phyloP scores from a whole-genome alignment of 2,797 vertebrate species.

The Spondyliosoma cantharus region DNA sequence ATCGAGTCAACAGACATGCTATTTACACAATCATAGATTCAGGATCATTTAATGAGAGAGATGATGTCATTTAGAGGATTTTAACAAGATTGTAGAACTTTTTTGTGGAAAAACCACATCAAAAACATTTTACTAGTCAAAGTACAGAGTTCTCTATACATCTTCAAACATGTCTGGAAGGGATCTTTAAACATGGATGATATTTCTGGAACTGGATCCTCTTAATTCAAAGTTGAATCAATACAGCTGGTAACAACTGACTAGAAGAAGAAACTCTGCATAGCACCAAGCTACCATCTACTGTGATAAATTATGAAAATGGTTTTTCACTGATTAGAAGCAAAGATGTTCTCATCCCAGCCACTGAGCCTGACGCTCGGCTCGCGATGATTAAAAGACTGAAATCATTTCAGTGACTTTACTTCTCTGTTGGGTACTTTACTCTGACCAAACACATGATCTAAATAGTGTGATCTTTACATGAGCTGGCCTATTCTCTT shows the following conservation, averaged over 20 bases:
- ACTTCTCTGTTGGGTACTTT: conserved; percentile 14
- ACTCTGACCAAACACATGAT: conserved; percentile 31
- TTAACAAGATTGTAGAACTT: too few relatives aligned
- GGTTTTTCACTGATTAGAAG: conserved; percentile 23
- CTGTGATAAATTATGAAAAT: conserved; percentile 20
- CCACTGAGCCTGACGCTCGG: conserved; percentile 2
- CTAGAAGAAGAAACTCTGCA: neutral
- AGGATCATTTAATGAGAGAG: too few relatives aligned
- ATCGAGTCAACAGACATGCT: too few relatives aligned
- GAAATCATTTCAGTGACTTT: conserved; percentile 12
- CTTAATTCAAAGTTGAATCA: conserved; percentile 2
- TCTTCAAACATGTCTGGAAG: neutral
- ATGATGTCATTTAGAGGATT: too few relatives aligned
- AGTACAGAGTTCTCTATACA: too few relatives aligned
- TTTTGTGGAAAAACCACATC: too few relatives aligned
- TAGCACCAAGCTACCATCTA: conserved; percentile 12
- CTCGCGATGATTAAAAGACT: conserved; percentile 10
- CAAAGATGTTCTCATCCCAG: conserved; percentile 19
- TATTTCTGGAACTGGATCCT: neutral
- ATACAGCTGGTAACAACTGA: conserved; percentile 1
- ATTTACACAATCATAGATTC: too few relatives aligned
- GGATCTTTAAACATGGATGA: neutral
- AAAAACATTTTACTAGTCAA: too few relatives aligned
- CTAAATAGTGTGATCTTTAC: conserved; percentile 8
- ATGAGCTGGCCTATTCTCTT: conserved; percentile 20